Conservation (phyloP, 2,888 invertebrate genomes). For the Mesorhabditis spiculigera region DNA sequence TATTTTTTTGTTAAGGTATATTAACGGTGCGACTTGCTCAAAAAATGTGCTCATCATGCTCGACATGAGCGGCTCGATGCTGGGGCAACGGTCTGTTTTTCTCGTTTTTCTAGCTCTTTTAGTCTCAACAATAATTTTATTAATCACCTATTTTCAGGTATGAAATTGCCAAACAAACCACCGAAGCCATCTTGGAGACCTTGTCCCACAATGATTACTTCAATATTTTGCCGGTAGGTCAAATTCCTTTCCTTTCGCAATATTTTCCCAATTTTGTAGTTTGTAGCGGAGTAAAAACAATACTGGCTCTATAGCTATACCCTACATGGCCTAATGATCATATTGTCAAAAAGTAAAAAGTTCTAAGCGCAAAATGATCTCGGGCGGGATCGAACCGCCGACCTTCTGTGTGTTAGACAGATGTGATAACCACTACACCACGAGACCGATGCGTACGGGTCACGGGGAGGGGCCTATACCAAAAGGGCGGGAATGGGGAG, state of each 20-base stretch:
- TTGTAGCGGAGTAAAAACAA: too few relatives aligned
- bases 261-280: too few relatives aligned
- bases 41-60: constrained; percentile 93
- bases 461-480: too few relatives aligned
- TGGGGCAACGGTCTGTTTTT: constrained; percentile 69
- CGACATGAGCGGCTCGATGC: constrained; percentile 91
- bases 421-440: constrained; percentile 35
- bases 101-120: not conserved
- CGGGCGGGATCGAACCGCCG: constrained; percentile 34
- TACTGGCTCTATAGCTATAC: too few relatives aligned
- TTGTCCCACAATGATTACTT: constrained; percentile 96
- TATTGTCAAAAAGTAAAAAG: too few relatives aligned
- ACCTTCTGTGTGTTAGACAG: constrained; percentile 37
- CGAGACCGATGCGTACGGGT: constrained; percentile 14
- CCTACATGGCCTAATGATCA: too few relatives aligned
- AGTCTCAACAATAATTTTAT: not conserved
- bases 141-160: constrained; percentile 59
- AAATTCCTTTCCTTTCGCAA: too few relatives aligned
- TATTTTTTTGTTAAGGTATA: constrained; percentile 68
- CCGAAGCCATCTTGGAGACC: constrained; percentile 83
- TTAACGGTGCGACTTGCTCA: constrained; percentile 93
- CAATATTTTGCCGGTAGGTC: constrained; percentile 73
- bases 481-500: too few relatives aligned
- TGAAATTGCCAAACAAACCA: constrained; percentile 85
- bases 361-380: constrained; percentile 10